phyloP scores from a whole-genome alignment of 2,113 vertebrate genomes.

The Dasyurus viverrinus region DNA sequence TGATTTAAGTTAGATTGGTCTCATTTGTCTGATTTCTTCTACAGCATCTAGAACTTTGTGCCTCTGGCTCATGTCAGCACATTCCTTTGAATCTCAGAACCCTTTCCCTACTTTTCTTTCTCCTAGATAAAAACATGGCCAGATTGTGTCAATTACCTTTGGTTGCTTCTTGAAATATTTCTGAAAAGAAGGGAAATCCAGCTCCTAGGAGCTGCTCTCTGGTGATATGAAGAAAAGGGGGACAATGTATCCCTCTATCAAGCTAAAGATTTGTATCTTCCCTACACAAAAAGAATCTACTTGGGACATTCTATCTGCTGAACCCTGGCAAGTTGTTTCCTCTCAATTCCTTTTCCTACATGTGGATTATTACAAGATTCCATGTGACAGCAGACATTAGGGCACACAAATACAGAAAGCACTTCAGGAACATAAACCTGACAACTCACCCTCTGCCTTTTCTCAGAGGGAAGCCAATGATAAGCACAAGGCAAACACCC shows the following conservation, averaged over 20 bases:
- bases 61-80: not conserved
- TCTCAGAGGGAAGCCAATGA: not conserved
- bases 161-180: not conserved
- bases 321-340: not conserved
- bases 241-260: not conserved
- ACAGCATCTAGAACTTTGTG: not conserved
- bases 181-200: not conserved
- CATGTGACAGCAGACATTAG: not conserved
- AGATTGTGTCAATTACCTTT: not conserved
- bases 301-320: not conserved
- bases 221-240: not conserved
- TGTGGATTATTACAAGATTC: not conserved
- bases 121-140: not conserved
- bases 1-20: not conserved
- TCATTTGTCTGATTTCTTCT: not conserved
- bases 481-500: not conserved
- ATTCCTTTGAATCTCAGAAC: not conserved
- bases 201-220: not conserved
- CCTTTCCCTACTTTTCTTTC: not conserved
- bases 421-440: not conserved
- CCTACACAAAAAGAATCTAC: not conserved
- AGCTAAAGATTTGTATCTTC: not conserved
- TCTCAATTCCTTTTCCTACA: not conserved
- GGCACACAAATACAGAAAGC: not conserved
- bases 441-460: not conserved